Percentiles rank a stretch among this genome's conserved stretches.
These are phyloP conservation scores for Palythoa heliodiscus DNA, from an alignment of 92 coral and sea anemone genomes.

Conservation along the genomic window DNA sequence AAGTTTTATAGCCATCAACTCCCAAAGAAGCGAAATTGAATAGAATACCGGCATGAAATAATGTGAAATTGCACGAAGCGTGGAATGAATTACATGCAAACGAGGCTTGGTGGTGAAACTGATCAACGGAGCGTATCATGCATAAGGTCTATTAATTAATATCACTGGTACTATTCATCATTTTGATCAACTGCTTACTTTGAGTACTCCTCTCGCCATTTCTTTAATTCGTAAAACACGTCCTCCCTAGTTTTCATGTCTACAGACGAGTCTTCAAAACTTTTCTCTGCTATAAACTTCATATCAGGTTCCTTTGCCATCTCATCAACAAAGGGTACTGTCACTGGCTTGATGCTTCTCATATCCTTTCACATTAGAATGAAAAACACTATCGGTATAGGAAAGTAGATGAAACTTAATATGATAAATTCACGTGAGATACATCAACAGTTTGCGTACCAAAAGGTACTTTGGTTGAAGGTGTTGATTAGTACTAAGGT, in stretches of 20 bases:
- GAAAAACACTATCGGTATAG: neutral
- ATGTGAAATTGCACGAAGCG: no score
- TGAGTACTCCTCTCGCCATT: slow-evolving; percentile 90
- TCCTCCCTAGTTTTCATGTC: slow-evolving; percentile 56
- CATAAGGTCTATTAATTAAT: no score
- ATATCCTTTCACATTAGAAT: neutral
- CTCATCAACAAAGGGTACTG: slow-evolving; percentile 2
- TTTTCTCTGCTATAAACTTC: slow-evolving; percentile 66
- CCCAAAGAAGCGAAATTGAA: no score
- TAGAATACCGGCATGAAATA: no score
- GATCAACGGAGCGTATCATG: no score
- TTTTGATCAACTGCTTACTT: slow-evolving; percentile 56
- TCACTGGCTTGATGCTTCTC: slow-evolving; percentile 4
- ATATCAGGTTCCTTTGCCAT: slow-evolving; percentile 6
- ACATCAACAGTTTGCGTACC: no score
- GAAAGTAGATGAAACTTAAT: neutral
- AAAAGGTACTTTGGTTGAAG: no score
- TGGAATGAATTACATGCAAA: no score
- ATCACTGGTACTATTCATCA: neutral
- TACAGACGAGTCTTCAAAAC: slow-evolving; percentile 59
- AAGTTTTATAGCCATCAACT: no score
- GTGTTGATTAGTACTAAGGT: no score
- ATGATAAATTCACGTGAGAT: neutral
- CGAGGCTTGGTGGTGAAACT: no score
- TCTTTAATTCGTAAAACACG: slow-evolving; percentile 83